Evolutionary conservation across 2,888 invertebrate species (phyloP), one percentile per base, ranked within the genome.

Genomic region (Elegia similella): DNA sequence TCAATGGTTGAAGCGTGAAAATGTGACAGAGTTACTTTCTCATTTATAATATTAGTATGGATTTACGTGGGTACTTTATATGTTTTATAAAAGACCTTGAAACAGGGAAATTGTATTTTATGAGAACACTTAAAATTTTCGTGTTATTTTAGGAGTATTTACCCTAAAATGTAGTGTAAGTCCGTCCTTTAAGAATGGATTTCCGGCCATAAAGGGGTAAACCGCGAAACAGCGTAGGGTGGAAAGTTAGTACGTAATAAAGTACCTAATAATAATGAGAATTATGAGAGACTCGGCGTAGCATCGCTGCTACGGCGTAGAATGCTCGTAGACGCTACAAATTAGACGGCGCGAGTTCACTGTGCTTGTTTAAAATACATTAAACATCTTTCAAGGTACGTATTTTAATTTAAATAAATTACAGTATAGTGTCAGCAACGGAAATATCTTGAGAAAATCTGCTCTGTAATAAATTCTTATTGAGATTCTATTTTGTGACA

Each of bases 211-310:
- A 54, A 43, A 54, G 30, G 15, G 43, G 50, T 50, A 54, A 54
- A 30, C 13, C 30, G 6, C 30, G 42, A 42, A 54, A 42, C 43
- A 58, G 47, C 43, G 34, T 32, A 52, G 29, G 55, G 46, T 17
- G 55, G 53, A 60, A 56, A 57, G 55, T 48, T 48, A 48, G 46
- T 32, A 47, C 32, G 47, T 55, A 60, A 60, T 58, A 60, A 58
- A 60, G 60, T 53, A 57, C 55, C 52, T 58, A 60, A 60, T 58
- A 57, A 60, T 60, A 57, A 60, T 60, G 52, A 60, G 57, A 60
- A 57, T 60, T 58, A 60, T 57, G 60, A 56, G 60, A 56, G 56
- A 55, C 47, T 46, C 53, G 47, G 15, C 55, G 55, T 46, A 48
- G 38, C 60, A 58, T 55, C 60, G 53, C 29, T 43, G 48, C 48